Base-by-base conservation (phyloP, 2,113 vertebrate species). In the Heloderma charlesbogerti region DNA sequence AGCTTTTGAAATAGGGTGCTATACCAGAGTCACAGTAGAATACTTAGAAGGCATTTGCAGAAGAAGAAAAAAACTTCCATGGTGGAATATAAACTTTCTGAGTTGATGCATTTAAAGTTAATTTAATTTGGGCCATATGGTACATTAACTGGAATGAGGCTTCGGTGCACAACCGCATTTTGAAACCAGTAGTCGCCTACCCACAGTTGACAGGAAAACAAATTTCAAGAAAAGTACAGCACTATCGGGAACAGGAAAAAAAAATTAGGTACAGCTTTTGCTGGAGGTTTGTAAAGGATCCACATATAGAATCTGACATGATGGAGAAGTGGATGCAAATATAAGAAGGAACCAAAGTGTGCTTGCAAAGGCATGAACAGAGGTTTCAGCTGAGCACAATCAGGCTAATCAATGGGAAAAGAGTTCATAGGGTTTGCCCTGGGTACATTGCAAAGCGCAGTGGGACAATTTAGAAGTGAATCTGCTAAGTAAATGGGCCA, bases 81-180 rank as follows among this genome's bases (percentile, higher is more conserved):
- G 13, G 37, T 34, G n/a, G 66, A 91, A 6, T 75, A 88, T 88
- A 88, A 92, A 84, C 60, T 90, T 89, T 54, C 54, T 40, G 57
- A 67, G 6, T 81, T 91, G 72, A 86, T 91, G 74, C 69, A 77
- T 93, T 93, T 92, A 87, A 87, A 92, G 87, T 91, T 86, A 84
- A 88, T 92, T 92, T 88, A 90, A 93, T 88, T 88, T 89, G 85
- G 51, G 88, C 71, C 81, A 48, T 87, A 86, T 25, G 48, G 87
- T 77, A 86, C 81, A 67, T 92, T 88, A 88, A 20, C 63, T 91
- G 72, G 87, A 88, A 91, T 1, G 7, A 86, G 87, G 20, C 87
- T 72, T 88, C 72, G 18, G 87, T 87, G 90, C 57, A 89, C 31
- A 91, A 92, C 89, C 57, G 34, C 15, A 81, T 92, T 92, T 95